Conservation (phyloP, 2,888 invertebrate species). For the Teinopalpus imperialis region DNA sequence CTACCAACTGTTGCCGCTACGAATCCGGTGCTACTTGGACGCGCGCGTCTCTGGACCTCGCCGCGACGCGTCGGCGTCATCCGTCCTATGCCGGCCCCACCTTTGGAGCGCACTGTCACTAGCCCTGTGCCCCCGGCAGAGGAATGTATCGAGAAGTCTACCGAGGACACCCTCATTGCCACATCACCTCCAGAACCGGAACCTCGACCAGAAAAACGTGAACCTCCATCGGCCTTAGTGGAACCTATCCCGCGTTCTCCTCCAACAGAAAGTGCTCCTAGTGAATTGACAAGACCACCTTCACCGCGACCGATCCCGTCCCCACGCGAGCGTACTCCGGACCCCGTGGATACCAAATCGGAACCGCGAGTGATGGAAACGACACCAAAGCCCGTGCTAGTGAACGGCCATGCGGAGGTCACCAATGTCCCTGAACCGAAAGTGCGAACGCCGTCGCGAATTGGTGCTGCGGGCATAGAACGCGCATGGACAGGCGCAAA, state of each 20-base stretch:
- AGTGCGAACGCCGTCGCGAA: slow-evolving; percentile 38
- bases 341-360: slow-evolving; percentile 29
- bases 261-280: slow-evolving; percentile 47
- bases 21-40: slow-evolving; percentile 61
- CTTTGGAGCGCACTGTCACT: slow-evolving; percentile 33
- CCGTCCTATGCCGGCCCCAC: slow-evolving; percentile 69
- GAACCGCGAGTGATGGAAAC: slow-evolving; percentile 24
- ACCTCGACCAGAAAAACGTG: slow-evolving; percentile 37
- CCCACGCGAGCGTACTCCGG: slow-evolving; percentile 30
- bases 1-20: slow-evolving; percentile 64
- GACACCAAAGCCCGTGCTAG: slow-evolving; percentile 32
- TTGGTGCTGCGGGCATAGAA: slow-evolving; percentile 58
- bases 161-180: slow-evolving; percentile 36
- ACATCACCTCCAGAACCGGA: slow-evolving; percentile 39
- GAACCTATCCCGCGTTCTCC: slow-evolving; percentile 59
- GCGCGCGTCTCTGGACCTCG: slow-evolving; percentile 52
- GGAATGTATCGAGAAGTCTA: slow-evolving; percentile 31
- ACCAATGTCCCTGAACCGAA: slow-evolving; percentile 30
- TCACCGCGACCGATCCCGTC: slow-evolving; percentile 21
- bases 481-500: slow-evolving; percentile 60
- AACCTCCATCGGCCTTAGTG: slow-evolving; percentile 63
- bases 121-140: slow-evolving; percentile 30
- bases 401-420: slow-evolving; percentile 45
- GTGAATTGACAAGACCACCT: slow-evolving; percentile 43
- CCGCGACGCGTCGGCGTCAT: slow-evolving; percentile 80